A percentile compares a stretch with the other conserved stretches of the same genome.
Conservation (phyloP, 1,140 invertebrate species). For the Drosophila jambulina region DNA sequence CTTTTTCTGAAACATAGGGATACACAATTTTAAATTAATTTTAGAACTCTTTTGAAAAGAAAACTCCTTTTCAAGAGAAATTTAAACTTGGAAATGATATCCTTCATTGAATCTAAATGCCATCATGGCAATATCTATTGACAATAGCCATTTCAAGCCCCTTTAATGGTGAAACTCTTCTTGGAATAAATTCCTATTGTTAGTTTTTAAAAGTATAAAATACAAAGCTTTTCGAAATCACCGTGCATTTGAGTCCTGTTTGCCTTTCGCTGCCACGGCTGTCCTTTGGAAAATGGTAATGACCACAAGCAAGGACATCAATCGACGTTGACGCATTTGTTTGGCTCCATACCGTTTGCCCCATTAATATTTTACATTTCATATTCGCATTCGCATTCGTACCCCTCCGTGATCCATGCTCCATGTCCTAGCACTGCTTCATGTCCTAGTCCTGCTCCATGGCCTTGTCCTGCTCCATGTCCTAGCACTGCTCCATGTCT, state of each 20-base stretch:
- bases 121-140: rapidly evolving
- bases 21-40: neutral
- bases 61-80: neutral
- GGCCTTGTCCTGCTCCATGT: neutral
- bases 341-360: constrained; percentile 25
- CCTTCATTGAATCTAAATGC: neutral
- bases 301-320: constrained; percentile 57
- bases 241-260: constrained; percentile 3
- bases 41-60: neutral
- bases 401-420: neutral
- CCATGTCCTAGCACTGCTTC: neutral
- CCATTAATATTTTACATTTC: constrained; percentile 64
- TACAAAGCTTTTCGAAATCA: neutral
- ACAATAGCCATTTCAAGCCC: neutral
- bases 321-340: constrained; percentile 51
- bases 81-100: neutral
- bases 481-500: neutral
- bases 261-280: neutral
- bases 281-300: constrained; percentile 48
- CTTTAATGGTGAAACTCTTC: neutral
- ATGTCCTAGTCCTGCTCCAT: neutral
- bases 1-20: too few species aligned
- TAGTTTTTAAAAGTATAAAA: neutral
- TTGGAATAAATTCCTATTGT: too few species aligned
- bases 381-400: constrained; percentile 54